Evolutionary conservation across 2,888 invertebrate genomes (phyloP), one percentile per base, ranked within the genome.

Genomic region (Tortrix viridana): DNA sequence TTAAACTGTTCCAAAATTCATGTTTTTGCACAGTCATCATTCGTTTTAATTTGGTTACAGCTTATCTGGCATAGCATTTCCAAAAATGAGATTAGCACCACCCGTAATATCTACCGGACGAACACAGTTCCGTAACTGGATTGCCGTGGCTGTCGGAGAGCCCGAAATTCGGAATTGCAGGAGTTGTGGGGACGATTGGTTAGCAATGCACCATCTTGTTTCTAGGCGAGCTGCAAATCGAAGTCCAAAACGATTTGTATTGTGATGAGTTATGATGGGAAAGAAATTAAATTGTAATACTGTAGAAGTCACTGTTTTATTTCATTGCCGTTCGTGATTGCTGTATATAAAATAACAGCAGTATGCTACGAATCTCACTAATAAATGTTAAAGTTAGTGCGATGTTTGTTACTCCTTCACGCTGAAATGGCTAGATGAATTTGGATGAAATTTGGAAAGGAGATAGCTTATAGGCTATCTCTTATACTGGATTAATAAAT

Each of bases 51-150:
- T 18, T 14, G 14, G 46, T 52, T 20, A 22, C 23, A 52, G 46
- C 23, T 58, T 71, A 70, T 68, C 69, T 65, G 57, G 61, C 76
- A 81, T 79, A 52, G 74, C 75, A 76, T 82, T 79, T 76, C 67
- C 76, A 81, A 80, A 83, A 82, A 83, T 77, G 68, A 72, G 76
- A 83, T 85, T 82, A 84, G 71, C 71, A 58, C 66, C 69, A 67
- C 71, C 65, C 67, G 71, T 73, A 75, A 76, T 76, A 75, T 77
- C 74, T 68, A 72, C 74, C 71, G 77, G 73, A 70, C 71, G 70
- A 23, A 71, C 72, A 71, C 74, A 71, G 74, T 69, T 74, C 71
- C 67, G 73, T 84, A 84, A 84, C 82, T 77, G 74, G 80, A 84
- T 85, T 84, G 77, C 75, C 71, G 73, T 72, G 71, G 68, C 56